Evolutionary conservation across 2,113 vertebrate species (phyloP).

Genomic region (pig (Sus scrofa)): DNA sequence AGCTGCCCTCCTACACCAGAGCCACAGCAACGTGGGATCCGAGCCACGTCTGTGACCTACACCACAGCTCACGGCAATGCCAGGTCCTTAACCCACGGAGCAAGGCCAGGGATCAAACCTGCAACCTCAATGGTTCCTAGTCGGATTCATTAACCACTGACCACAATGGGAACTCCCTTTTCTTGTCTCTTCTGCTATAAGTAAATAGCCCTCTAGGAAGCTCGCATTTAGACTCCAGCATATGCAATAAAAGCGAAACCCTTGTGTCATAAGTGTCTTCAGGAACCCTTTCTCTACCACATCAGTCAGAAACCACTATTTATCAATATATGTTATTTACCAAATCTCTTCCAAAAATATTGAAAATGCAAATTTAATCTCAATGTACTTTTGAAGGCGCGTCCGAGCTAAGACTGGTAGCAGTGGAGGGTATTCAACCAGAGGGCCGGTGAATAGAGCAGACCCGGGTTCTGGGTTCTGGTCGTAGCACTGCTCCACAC

Average conservation of each 20-base stretch:
- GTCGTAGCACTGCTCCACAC: background rate
- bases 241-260: background rate
- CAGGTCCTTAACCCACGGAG: no score
- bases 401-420: background rate
- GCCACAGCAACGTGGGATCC: no score
- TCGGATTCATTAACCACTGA: no score
- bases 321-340: background rate
- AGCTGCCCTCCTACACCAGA: no score
- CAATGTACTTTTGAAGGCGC: background rate
- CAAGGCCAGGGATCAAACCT: no score
- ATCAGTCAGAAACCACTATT: background rate
- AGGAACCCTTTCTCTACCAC: background rate
- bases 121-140: no score
- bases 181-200: slow-evolving; percentile 4
- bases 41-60: no score
- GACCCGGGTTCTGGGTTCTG: background rate
- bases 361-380: slow-evolving; percentile 30
- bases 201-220: background rate
- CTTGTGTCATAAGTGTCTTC: background rate
- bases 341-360: slow-evolving; percentile 13
- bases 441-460: background rate
- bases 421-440: background rate
- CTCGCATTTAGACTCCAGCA: background rate
- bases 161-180: no score
- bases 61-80: no score